Evolutionary conservation across 2,888 invertebrate species (phyloP).

Genomic region (Eutolmus rufibarbis): DNA sequence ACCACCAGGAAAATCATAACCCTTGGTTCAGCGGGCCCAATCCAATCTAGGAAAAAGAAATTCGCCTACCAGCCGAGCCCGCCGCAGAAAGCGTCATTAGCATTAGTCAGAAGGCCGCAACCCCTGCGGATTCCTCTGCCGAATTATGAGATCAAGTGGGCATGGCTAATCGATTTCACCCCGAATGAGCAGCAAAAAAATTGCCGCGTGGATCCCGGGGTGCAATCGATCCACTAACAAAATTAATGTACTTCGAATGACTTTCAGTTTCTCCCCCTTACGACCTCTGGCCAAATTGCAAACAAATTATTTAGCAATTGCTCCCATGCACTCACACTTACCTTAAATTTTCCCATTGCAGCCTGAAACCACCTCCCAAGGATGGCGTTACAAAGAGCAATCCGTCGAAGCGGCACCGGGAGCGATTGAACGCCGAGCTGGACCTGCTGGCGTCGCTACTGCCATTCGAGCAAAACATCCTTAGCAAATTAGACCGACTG

Average conservation of each 20-base stretch:
- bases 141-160: constrained; percentile 61
- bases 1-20: not conserved
- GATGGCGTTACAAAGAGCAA: constrained; percentile 96
- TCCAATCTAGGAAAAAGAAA: not conserved
- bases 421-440: constrained; percentile 96
- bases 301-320: not conserved
- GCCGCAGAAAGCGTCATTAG: not conserved
- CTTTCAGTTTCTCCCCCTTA: constrained; percentile 21
- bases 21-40: not conserved
- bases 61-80: not conserved
- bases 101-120: constrained; percentile 17
- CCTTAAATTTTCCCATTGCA: constrained; percentile 57
- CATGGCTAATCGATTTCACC: constrained; percentile 59
- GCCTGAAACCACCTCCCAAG: constrained; percentile 93
- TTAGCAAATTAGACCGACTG: constrained; percentile 96
- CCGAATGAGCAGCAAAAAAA: constrained; percentile 34
- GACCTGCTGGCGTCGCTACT: constrained; percentile 94
- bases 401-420: constrained; percentile 97
- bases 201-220: not conserved
- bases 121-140: constrained; percentile 25
- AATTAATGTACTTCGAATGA: constrained; percentile 47
- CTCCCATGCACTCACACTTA: not conserved
- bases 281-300: not conserved
- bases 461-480: constrained; percentile 97
- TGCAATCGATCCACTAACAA: constrained; percentile 42